Evolutionary conservation across 2,888 invertebrate genomes (phyloP), one percentile per base, ranked within the genome.

Genomic region (Chrysolina americana): DNA sequence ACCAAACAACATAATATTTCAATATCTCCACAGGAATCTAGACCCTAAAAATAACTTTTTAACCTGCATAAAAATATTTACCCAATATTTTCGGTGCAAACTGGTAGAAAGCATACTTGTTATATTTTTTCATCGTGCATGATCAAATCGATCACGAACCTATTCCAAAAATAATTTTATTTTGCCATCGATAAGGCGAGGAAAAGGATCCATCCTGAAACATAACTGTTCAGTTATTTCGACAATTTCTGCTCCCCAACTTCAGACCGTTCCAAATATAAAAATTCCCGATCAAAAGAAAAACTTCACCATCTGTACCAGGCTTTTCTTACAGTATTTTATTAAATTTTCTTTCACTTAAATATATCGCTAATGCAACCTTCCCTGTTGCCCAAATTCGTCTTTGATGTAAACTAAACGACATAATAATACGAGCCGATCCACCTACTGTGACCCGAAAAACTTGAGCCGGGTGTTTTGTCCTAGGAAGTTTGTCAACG

Each of bases 351-450:
- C 64, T 64, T 65, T 17, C 19, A 13, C 8, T 53, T 9, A 48
- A 17, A 63, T 53, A 73, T 63, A 47, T 68, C 53, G 47, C 72
- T 68, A 63, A 64, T 63, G 70, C 53, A 28, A 28, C 71, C 44
- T 65, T 68, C n/a, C 68, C 69, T 28, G 64, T 44, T 36, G 19
- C 48, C 50, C 68, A 68, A 71, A 73, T 76, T 73, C 68, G 68
- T 50, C 73, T 76, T 76, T 76, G 70, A 76, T 76, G 76, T 48
- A 65, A 73, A 73, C 63, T 71, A 69, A 76, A 76, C 70, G 76
- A 76, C 71, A 70, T 70, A 76, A 76, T 76, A 71, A 76, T 73
- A 70, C 64, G 65, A 44, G 70, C 62, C 59, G 36, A 70, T 70
- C 71, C 70, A 71, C 70, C 68, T 73, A 63, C 71, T 68, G 75